Base-by-base conservation (phyloP, 2,113 vertebrate species). In the Protobothrops flavoviridis region DNA sequence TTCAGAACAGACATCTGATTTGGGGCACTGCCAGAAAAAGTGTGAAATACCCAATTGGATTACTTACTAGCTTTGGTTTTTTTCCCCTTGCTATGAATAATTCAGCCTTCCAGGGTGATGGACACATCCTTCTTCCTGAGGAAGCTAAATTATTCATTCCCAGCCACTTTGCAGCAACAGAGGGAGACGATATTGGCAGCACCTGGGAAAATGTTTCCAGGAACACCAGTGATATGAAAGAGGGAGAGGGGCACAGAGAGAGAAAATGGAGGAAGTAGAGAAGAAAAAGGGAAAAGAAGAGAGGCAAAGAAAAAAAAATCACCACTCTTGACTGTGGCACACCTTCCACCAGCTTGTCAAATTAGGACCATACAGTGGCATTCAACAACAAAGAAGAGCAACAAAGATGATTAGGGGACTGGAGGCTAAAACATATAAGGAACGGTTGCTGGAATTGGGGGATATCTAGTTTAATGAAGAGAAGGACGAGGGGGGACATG, bases 131-230 rank as follows among this genome's bases (percentile, higher is more conserved):
- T 96, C 96, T 96, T 95, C 96, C 93, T 6, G 74, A 92, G 92
- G 92, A 93, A 95, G 93, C 94, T 95, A 94, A 97, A 95, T 97
- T 94, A 97, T 97, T 93, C 93, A 97, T 96, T 88, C 92, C 89
- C 15, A 91, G 94, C 69, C 95, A 96, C 96, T 96, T 96, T 93
- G 13, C 53, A 93, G 23, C 93, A 95, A 95, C 93, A 94, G 96
- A 95, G 81, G 95, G 93, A 95, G 94, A 94, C 0, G 45, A 48
- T 91, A 92, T 87, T 0, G 61, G 74, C 91, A 92, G 85, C 0
- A 45, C 85, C 94, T 93, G 94, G 95, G 21, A 94, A 96, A 96
- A 96, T 6, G 61, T 95, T 97, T 29, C 8, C 2, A 90, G 91
- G 56, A 45, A 92, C 50, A 26, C 0, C 3, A 92, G 0, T 10